Evolutionary conservation across 2,888 invertebrate genomes (phyloP), one percentile per base, ranked within the genome.

Genomic region (Arge pagana): DNA sequence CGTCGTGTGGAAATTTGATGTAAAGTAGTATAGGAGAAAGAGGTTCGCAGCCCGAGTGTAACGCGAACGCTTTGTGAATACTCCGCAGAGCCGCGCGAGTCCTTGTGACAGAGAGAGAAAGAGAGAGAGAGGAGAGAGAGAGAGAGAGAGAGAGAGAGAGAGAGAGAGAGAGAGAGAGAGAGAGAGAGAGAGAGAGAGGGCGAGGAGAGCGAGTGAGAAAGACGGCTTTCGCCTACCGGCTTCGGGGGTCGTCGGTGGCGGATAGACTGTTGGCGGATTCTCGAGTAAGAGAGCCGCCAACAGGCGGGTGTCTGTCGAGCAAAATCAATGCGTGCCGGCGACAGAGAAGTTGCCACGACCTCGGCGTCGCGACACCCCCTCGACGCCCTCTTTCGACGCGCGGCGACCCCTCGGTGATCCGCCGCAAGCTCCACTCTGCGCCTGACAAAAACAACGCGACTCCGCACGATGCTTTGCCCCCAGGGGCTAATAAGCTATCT

Each of bases 261-360:
- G 49, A 49, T 54, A 55, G 57, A 55, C 56, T 48, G 60, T 60
- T 54, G 65, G 67, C 64, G 58, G 64, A 63, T 64, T 63, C 60
- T 58, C 56, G 64, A 63, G 63, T 56, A 59, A 45, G 63, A 65
- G 64, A 63, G 62, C 55, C n/a, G n/a, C 70, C 66, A 70, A 71
- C 68, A 68, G 69, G 65, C 70, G 66, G 66, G 66, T 67, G 71
- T 68, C 70, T 72, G 72, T 71, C 67, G 72, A 61, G 68, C 68
- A 74, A 74, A 74, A 74, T 73, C 73, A 71, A 74, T 73, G 73
- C 72, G 70, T 67, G 63, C 60, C 68, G 66, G 70, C 71, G 68
- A 71, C 70, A 69, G 67, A 62, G 65, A 64, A 70, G 59, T 59
- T 65, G 54, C 63, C 55, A 56, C 57, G 48, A 33, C 43, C 45